Conservation (phyloP, 2,888 invertebrate genomes). For the Lordiphosa andalusiaca region DNA sequence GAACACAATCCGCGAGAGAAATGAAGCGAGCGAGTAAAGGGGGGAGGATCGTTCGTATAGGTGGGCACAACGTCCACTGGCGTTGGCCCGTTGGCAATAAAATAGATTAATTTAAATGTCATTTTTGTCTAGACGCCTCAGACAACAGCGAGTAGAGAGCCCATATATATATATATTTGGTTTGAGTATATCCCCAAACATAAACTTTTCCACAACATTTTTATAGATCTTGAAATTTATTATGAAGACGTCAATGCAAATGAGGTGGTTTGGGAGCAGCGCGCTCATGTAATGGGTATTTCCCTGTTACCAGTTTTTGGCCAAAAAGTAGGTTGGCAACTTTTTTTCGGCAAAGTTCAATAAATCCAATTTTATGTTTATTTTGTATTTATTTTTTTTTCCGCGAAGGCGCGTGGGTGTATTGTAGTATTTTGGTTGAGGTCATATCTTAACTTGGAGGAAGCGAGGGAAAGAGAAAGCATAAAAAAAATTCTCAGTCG, state of each 20-base stretch:
- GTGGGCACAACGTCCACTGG: slow-evolving; percentile 28
- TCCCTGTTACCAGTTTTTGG: too few species aligned
- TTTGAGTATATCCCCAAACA: not conserved
- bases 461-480: slow-evolving; percentile 11
- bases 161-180: not conserved
- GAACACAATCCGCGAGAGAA: slow-evolving; percentile 23
- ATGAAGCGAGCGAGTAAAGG: not conserved
- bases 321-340: slow-evolving; percentile 35
- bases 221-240: too few species aligned
- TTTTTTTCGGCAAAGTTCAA: slow-evolving; percentile 43
- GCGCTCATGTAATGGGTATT: too few species aligned
- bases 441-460: slow-evolving; percentile 43
- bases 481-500: slow-evolving; percentile 10
- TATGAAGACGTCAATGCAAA: too few species aligned
- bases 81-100: slow-evolving; percentile 70
- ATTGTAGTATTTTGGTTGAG: slow-evolving; percentile 21
- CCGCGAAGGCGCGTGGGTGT: slow-evolving; percentile 30
- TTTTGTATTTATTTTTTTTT: slow-evolving; percentile 20
- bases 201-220: not conserved
- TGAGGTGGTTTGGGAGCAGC: not conserved
- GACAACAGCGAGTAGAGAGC: slow-evolving; percentile 36
- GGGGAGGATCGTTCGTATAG: not conserved
- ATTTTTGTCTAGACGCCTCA: slow-evolving; percentile 72
- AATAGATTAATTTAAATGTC: slow-evolving; percentile 77
- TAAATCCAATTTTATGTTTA: slow-evolving; percentile 28